Conservation (phyloP, 1,140 invertebrate species). For the fruit fly (Drosophila melanogaster) region DNA sequence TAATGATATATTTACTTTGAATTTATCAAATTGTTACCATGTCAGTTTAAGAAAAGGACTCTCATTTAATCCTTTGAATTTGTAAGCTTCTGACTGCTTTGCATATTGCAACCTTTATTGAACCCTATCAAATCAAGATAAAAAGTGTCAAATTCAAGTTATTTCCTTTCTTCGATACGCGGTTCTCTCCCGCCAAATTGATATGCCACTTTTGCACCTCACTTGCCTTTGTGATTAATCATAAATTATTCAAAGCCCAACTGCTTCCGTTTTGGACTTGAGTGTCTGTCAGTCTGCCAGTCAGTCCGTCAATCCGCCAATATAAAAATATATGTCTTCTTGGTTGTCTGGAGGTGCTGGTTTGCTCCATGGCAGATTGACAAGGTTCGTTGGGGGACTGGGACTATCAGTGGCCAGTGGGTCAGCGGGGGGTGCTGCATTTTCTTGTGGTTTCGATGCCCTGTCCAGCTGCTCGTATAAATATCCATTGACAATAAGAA, state of each 20-base stretch:
- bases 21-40: no score
- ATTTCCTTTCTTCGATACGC: background rate
- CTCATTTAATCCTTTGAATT: background rate
- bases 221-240: conserved; percentile 49
- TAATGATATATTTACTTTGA: no score
- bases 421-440: conserved; percentile 43
- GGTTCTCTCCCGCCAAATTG: conserved; percentile 36
- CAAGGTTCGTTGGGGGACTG: conserved; percentile 32
- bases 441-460: conserved; percentile 57
- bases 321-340: conserved; percentile 2
- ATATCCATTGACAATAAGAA: conserved; percentile 61
- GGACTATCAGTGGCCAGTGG: conserved; percentile 2
- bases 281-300: conserved; percentile 24
- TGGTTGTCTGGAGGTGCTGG: conserved; percentile 13
- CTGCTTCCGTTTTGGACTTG: conserved; percentile 75
- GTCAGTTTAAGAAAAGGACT: no score
- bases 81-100: background rate
- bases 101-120: background rate
- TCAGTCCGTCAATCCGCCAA: conserved; percentile 8
- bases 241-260: conserved; percentile 81
- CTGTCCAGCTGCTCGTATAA: conserved; percentile 69
- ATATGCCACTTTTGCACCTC: conserved; percentile 70
- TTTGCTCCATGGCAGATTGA: conserved; percentile 55
- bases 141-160: conserved; percentile 52
- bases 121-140: background rate